Base-by-base conservation (phyloP, 2,113 vertebrate genomes). In the Agelaius phoeniceus region DNA sequence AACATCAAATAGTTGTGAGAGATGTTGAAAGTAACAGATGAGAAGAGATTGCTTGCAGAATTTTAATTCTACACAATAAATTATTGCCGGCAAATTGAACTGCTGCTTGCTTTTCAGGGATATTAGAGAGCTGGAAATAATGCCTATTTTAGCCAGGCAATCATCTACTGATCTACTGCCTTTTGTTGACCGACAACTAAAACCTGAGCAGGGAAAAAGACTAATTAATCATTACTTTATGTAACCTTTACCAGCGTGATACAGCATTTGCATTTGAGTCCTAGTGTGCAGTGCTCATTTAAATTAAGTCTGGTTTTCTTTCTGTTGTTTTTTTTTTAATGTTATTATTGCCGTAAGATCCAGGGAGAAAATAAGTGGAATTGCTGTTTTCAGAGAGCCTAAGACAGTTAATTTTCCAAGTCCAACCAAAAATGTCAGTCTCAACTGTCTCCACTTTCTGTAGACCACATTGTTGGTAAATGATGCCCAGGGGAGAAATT, bases 1-100 rank as follows among this genome's bases (percentile, higher is more conserved):
- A 96, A 92, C 94, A 96, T 89, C 57, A 93, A 96, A 90, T 68
- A 92, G 59, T 71, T 74, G 27, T 51, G 37, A 65, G 93, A 95
- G 76, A 89, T 41, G 43, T 63, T 93, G 73, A 91, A 96, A 62
- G 46, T 84, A 93, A 91, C 85, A 94, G 83, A 84, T 89, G 93
- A 96, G 75, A 84, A 77, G 90, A 73, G 46, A 65, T 43, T 67
- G 13, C 68, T 63, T 75, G 51, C 33, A 43, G 55, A 94, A 95
- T 95, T 84, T 77, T 67, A 13, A 81, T 89, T 94, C 59, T 62
- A 51, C 49, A 30, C 73, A 89, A 65, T 89, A 69, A 61, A 82
- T 85, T 77, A 80, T 62, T 93, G 33, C 35, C 77, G 48, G 85
- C 58, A 89, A 93, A 87, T 57, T 75, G 76, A 95, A 72, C 43